These are phyloP conservation scores for Acronicta psi DNA, from an alignment of 2,888 invertebrate species.

Conservation along the genomic window DNA sequence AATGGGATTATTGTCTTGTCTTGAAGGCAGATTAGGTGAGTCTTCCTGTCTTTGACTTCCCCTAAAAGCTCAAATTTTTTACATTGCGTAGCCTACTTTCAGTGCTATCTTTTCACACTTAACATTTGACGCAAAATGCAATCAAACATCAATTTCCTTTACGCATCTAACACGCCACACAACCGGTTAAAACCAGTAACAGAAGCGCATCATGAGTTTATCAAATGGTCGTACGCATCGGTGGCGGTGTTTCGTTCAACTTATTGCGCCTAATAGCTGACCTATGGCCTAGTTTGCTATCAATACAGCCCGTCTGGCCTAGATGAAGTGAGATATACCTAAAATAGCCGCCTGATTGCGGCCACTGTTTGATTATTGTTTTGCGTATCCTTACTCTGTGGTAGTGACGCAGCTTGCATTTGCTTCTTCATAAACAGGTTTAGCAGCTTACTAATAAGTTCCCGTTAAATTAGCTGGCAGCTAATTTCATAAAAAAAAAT, in stretches of 20 bases:
- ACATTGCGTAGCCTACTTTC: constrained; percentile 19
- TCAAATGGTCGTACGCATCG: constrained; percentile 49
- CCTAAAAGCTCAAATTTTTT: neutral
- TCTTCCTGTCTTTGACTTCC: too few species aligned
- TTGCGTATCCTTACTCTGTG: constrained; percentile 20
- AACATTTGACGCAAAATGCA: constrained; percentile 28
- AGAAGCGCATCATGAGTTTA: constrained; percentile 45
- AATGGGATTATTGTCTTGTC: too few species aligned
- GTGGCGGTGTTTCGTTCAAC: constrained; percentile 52
- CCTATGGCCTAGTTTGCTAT: constrained; percentile 76
- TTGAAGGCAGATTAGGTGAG: too few species aligned
- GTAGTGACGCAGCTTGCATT: constrained; percentile 56
- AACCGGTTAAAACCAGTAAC: constrained; percentile 37
- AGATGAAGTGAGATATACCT: constrained; percentile 69
- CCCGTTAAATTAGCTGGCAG: too few species aligned
- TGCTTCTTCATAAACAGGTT: too few species aligned
- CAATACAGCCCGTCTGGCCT: constrained; percentile 75
- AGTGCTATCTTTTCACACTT: constrained; percentile 21
- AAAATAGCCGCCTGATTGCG: constrained; percentile 59
- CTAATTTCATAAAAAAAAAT: too few species aligned
- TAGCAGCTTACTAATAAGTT: too few species aligned
- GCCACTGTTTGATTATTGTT: constrained; percentile 41
- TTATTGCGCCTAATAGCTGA: constrained; percentile 81
- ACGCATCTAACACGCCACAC: constrained; percentile 34
- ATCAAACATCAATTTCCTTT: constrained; percentile 47